Conservation (phyloP, 1,140 invertebrate genomes). For the Drosophila grimshawi region DNA sequence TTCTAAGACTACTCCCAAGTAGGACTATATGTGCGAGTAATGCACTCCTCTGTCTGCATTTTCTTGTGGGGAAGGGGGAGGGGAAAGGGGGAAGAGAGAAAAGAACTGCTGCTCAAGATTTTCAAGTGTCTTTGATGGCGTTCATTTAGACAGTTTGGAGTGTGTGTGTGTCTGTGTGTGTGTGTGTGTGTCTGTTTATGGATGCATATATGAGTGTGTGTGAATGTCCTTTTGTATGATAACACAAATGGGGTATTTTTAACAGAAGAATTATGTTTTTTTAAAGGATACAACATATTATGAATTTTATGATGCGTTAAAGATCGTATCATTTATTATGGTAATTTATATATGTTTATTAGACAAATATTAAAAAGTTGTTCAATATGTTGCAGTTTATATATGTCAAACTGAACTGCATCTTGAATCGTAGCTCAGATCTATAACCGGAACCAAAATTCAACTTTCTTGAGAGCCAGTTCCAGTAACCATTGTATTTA, state of each 20-base stretch:
- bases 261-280: neutral
- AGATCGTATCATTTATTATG: too few relatives aligned
- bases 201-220: conserved; percentile 19
- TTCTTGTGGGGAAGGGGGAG: conserved; percentile 21
- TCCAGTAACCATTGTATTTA: too few relatives aligned
- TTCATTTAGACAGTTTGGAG: conserved; percentile 51
- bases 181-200: too few relatives aligned
- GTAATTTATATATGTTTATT: too few relatives aligned
- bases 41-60: conserved; percentile 16
- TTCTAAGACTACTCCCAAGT: conserved; percentile 30
- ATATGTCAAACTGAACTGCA: too few relatives aligned
- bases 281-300: neutral
- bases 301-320: too few relatives aligned
- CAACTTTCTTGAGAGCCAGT: too few relatives aligned
- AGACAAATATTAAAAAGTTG: too few relatives aligned
- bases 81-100: neutral
- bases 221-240: conserved; percentile 37
- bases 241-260: conserved; percentile 2
- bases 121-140: conserved; percentile 28
- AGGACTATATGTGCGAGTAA: conserved; percentile 6
- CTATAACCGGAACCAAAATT: too few relatives aligned
- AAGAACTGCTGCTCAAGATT: neutral
- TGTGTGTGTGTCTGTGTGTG: neutral
- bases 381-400: too few relatives aligned
- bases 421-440: too few relatives aligned